Percentiles rank a stretch among this genome's conserved stretches.
Evolutionary conservation across 2,113 vertebrate genomes (phyloP).

Genomic region (Pelmatolapia mariae): DNA sequence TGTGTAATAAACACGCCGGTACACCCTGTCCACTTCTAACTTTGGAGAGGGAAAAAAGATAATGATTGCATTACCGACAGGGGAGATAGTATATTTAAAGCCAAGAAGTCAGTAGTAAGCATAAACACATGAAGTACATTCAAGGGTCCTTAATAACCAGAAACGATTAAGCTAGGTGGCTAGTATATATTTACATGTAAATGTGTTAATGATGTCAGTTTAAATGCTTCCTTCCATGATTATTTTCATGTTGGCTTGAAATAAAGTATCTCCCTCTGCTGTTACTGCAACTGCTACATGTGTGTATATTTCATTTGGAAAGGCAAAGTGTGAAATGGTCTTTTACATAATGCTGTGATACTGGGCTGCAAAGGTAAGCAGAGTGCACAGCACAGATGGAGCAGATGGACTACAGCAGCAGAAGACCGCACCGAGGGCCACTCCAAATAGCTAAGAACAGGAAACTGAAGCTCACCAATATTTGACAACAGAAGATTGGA

Average conservation of each 20-base stretch:
- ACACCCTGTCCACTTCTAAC: not conserved
- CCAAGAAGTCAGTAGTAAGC: not conserved
- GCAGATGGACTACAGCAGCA: not conserved
- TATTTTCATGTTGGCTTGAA: not conserved
- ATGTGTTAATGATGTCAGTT: not conserved
- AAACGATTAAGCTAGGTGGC: not conserved
- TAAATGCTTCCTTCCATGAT: not conserved
- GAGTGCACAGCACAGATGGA: not conserved
- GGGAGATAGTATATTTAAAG: not conserved
- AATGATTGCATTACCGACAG: not conserved
- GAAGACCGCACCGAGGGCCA: fast-evolving
- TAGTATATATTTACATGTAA: not conserved
- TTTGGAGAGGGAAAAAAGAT: not conserved
- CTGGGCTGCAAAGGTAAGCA: not conserved
- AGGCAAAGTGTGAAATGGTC: not conserved
- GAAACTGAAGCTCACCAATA: not conserved
- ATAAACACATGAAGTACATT: not conserved
- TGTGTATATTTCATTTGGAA: not conserved
- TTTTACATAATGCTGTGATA: not conserved
- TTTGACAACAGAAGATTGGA: not conserved
- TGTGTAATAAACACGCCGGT: not conserved
- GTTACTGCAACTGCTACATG: not conserved
- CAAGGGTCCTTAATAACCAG: not conserved
- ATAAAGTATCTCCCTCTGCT: not conserved
- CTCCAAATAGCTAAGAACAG: not conserved